Evolutionary conservation across 2,888 invertebrate species (phyloP).

Genomic region (Falcaria lacertinaria): DNA sequence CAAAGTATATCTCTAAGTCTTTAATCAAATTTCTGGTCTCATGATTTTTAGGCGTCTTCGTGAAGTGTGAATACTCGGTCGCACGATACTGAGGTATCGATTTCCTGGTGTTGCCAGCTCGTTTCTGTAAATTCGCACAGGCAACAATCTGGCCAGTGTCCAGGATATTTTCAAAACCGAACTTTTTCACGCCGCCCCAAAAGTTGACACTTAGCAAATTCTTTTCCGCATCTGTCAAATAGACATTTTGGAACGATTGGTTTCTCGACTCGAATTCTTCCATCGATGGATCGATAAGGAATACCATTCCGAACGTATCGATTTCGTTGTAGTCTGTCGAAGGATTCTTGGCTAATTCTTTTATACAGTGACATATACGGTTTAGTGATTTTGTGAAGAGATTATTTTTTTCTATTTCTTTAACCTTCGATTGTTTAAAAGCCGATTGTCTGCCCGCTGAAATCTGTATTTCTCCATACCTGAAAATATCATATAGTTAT

Average conservation of each 20-base stretch:
- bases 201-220: conserved; percentile 77
- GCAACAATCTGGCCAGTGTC: conserved; percentile 78
- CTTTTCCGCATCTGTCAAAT: conserved; percentile 76
- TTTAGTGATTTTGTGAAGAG: conserved; percentile 25
- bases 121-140: conserved; percentile 82
- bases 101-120: conserved; percentile 68
- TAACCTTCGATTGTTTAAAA: conserved; percentile 50
- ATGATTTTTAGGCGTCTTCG: conserved; percentile 79
- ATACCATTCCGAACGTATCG: conserved; percentile 85
- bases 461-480: conserved; percentile 76
- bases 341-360: conserved; percentile 54
- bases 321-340: conserved; percentile 82
- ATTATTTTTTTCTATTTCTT: conserved; percentile 29
- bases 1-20: conserved; percentile 52
- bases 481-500: conserved; percentile 33
- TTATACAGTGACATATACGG: conserved; percentile 68
- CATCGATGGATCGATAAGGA: conserved; percentile 73
- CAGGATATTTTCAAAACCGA: conserved; percentile 76
- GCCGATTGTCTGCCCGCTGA: conserved; percentile 74
- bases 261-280: conserved; percentile 52
- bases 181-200: conserved; percentile 75
- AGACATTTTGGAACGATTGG: conserved; percentile 77
- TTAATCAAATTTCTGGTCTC: conserved; percentile 67
- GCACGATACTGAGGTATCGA: conserved; percentile 80
- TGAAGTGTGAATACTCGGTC: conserved; percentile 81